These are phyloP conservation scores for Epinotia bilunana DNA, from an alignment of 2,888 invertebrate species.

Conservation along the genomic window DNA sequence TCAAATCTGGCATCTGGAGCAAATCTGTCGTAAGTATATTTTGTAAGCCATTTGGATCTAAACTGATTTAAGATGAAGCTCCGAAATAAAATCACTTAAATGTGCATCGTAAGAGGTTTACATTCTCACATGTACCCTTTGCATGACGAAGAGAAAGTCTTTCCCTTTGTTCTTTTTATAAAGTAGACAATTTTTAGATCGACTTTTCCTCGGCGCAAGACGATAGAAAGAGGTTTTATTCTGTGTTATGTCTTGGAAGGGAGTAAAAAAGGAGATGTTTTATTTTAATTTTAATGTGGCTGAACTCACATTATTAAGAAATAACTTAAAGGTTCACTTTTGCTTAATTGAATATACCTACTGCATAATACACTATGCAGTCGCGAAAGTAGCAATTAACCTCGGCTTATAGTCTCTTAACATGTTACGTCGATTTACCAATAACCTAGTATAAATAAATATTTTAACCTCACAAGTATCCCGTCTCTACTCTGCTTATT, in stretches of 20 bases:
- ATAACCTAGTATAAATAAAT: background rate
- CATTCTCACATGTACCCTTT: slow-evolving; percentile 51
- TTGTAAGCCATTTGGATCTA: slow-evolving; percentile 9
- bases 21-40: slow-evolving; percentile 10
- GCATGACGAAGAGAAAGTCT: slow-evolving; percentile 24
- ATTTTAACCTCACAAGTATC: background rate
- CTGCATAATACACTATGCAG: too few species aligned
- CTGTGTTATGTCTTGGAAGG: slow-evolving; percentile 3
- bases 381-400: too few species aligned
- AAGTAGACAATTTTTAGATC: slow-evolving; percentile 23
- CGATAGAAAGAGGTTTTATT: slow-evolving; percentile 11
- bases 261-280: too few species aligned
- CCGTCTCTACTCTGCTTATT: too few species aligned
- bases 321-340: too few species aligned
- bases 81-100: slow-evolving; percentile 15
- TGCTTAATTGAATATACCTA: too few species aligned
- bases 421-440: too few species aligned
- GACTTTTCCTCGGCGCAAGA: slow-evolving; percentile 19
- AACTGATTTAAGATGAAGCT: slow-evolving; percentile 15
- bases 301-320: too few species aligned
- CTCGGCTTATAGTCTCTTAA: too few species aligned
- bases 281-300: too few species aligned
- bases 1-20: too few species aligned
- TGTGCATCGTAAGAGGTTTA: slow-evolving; percentile 46
- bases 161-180: slow-evolving; percentile 22